Evolutionary conservation across 2,888 invertebrate species (phyloP).

Genomic region (Pheosia gnoma): DNA sequence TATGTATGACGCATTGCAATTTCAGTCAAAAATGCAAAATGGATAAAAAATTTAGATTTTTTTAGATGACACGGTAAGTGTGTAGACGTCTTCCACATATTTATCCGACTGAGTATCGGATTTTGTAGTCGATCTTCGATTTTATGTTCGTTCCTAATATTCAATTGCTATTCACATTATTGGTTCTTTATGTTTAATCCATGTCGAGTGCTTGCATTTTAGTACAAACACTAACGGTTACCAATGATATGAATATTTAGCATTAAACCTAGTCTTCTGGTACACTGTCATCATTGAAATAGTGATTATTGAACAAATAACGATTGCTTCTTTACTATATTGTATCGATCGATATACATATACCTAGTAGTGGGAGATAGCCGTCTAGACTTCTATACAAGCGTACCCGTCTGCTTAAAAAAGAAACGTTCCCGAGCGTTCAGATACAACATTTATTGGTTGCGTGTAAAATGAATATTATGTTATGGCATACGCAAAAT

Average conservation of each 20-base stretch:
- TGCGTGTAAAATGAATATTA: constrained; percentile 58
- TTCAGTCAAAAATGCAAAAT: constrained; percentile 37
- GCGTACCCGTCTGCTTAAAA: constrained; percentile 33
- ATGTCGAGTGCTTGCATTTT: neutral
- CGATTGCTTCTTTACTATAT: neutral
- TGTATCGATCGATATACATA: neutral
- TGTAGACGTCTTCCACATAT: too few relatives aligned
- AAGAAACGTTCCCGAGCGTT: constrained; percentile 15
- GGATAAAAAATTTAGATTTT: constrained; percentile 21
- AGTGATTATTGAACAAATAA: neutral
- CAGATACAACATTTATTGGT: constrained; percentile 45
- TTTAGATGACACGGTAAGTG: neutral
- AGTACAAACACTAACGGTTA: neutral
- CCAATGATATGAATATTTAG: neutral
- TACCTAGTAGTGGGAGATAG: constrained; percentile 16
- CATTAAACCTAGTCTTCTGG: neutral
- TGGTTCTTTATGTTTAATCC: neutral
- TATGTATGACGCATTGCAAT: constrained; percentile 25
- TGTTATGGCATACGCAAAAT: constrained; percentile 65
- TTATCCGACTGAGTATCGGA: too few relatives aligned
- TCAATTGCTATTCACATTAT: too few relatives aligned
- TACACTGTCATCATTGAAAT: neutral
- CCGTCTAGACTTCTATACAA: constrained; percentile 40
- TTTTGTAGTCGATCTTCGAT: too few relatives aligned
- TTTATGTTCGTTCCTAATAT: too few relatives aligned